Evolutionary conservation across 2,888 invertebrate species (phyloP).

Genomic region (Drosophila subquinaria): DNA sequence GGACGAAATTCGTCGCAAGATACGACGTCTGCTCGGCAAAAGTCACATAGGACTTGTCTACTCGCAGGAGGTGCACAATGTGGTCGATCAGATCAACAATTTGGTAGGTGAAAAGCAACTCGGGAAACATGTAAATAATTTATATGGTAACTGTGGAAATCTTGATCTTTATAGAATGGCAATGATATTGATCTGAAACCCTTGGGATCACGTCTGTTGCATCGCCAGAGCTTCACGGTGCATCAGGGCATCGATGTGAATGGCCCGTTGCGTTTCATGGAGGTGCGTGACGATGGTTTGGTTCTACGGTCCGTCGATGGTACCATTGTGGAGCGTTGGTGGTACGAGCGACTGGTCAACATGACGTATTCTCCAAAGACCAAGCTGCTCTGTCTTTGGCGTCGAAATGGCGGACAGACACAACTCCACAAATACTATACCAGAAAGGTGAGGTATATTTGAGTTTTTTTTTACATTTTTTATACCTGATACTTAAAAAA

Average conservation of each 20-base stretch:
- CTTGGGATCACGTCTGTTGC: slow-evolving; percentile 95
- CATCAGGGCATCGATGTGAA: slow-evolving; percentile 97
- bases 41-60: slow-evolving; percentile 99
- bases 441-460: slow-evolving; percentile 91
- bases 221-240: slow-evolving; percentile 99
- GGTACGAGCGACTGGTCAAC: slow-evolving; percentile 99
- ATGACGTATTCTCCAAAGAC: slow-evolving; percentile 99
- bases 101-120: slow-evolving; percentile 88
- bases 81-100: slow-evolving; percentile 97
- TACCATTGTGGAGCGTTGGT: slow-evolving; percentile 97
- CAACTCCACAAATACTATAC: slow-evolving; percentile 99
- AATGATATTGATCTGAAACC: slow-evolving; percentile 99
- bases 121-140: not conserved
- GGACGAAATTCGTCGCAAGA: slow-evolving; percentile 93
- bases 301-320: slow-evolving; percentile 93
- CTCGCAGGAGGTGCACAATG: slow-evolving; percentile 98
- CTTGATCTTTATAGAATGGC: slow-evolving; percentile 90
- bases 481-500: too few relatives aligned
- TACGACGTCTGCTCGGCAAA: slow-evolving; percentile 96
- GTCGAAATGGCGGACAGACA: slow-evolving; percentile 96
- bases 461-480: too few relatives aligned
- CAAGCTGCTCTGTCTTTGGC: slow-evolving; percentile 98
- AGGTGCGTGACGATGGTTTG: slow-evolving; percentile 98
- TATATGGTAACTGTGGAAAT: not conserved
- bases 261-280: slow-evolving; percentile 94